Evolutionary conservation across 2,113 vertebrate species (phyloP).

Genomic region (Axis porcinus): DNA sequence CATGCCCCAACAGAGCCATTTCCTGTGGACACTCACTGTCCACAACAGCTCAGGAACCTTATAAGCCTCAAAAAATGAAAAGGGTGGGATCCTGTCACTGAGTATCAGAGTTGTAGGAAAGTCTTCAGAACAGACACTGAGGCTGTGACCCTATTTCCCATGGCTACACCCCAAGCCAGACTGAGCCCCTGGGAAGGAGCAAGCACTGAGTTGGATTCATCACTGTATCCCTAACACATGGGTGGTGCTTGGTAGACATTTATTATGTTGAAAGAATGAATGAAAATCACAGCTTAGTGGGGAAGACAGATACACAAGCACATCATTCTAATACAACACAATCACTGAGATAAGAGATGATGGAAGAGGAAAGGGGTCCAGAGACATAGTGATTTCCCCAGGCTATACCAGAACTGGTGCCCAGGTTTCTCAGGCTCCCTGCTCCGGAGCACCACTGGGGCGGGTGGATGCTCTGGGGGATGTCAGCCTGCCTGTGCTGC

Average conservation of each 20-base stretch:
- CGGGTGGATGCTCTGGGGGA: not conserved
- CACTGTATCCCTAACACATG: not conserved
- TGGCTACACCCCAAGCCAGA: not conserved
- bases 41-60: not conserved
- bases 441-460: rapidly evolving
- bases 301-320: not conserved
- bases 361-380: not conserved
- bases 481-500: no score
- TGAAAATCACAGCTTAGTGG: not conserved
- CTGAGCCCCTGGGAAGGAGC: not conserved
- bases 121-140: not conserved
- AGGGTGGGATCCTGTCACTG: not conserved
- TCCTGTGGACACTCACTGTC: not conserved
- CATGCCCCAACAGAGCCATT: not conserved
- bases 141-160: not conserved
- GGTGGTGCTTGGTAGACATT: not conserved
- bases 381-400: not conserved
- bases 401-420: not conserved
- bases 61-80: not conserved
- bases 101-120: not conserved
- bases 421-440: not conserved
- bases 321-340: not conserved
- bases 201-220: not conserved
- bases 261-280: not conserved
- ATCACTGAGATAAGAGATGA: not conserved